A percentile compares a stretch with the other conserved stretches of the same genome.
Conservation (phyloP, 1,140 invertebrate species). For the Neodiprion fabricii region DNA sequence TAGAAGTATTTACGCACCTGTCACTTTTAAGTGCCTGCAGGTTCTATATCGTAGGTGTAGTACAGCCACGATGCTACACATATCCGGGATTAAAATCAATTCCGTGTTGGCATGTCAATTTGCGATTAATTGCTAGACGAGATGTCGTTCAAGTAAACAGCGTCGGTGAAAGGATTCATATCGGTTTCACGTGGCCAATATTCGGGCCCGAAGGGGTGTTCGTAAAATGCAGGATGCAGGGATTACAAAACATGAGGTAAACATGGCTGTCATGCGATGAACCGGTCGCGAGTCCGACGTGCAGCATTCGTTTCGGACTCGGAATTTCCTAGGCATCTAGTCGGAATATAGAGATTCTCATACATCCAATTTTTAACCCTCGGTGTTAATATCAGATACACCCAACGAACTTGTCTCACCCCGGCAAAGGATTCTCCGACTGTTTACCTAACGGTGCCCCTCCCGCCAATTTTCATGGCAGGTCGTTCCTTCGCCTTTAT, state of each 20-base stretch:
- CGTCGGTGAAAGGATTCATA: slow-evolving; percentile 22
- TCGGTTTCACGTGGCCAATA: too few species aligned
- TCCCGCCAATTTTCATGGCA: not conserved
- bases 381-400: not conserved
- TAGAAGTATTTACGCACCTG: not conserved
- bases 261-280: too few species aligned
- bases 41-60: not conserved
- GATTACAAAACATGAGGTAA: too few species aligned
- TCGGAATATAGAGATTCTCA: too few species aligned
- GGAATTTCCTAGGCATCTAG: too few species aligned
- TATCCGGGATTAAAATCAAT: slow-evolving; percentile 43
- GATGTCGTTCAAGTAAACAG: slow-evolving; percentile 46
- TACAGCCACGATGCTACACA: not conserved
- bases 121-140: slow-evolving; percentile 43
- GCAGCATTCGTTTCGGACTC: too few species aligned
- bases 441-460: not conserved
- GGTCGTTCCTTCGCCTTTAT: not conserved
- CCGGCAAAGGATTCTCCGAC: not conserved
- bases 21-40: not conserved
- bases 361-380: too few species aligned
- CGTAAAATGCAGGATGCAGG: too few species aligned
- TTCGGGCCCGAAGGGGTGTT: too few species aligned
- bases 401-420: too few species aligned
- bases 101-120: slow-evolving; percentile 48
- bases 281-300: too few species aligned